phyloP scores from a whole-genome alignment of 1,140 invertebrate genomes.

The Lethrus apterus region DNA sequence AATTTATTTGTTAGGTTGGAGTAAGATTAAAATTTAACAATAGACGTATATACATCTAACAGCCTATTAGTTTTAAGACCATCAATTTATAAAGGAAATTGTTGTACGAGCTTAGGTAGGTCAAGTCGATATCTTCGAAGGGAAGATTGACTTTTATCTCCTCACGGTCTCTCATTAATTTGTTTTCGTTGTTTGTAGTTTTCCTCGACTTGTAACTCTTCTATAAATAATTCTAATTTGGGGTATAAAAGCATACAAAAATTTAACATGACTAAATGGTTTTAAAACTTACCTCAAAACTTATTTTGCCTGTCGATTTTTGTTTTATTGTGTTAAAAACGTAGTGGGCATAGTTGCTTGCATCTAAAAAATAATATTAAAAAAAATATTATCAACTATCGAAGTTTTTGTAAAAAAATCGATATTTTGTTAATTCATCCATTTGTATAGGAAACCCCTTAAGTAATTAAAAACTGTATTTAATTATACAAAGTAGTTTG shows the following conservation, averaged over 20 bases:
- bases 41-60: too few species aligned
- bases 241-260: background rate
- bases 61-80: too few species aligned
- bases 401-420: too few species aligned
- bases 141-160: background rate
- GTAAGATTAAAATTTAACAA: too few species aligned
- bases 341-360: constrained; percentile 82
- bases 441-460: too few species aligned
- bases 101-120: background rate
- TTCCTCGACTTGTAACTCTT: background rate
- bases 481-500: too few species aligned
- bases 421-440: too few species aligned
- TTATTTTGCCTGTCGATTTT: constrained; percentile 78
- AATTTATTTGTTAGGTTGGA: too few species aligned
- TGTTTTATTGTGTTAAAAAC: constrained; percentile 90
- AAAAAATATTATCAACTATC: background rate
- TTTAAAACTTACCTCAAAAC: constrained; percentile 70
- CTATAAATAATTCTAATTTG: background rate
- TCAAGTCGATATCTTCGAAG: background rate
- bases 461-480: too few species aligned
- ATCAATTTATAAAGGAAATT: too few species aligned
- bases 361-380: constrained; percentile 58
- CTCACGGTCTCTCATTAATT: too few species aligned
- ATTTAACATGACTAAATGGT: too few species aligned
- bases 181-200: background rate